Percentiles rank a stretch among this genome's conserved stretches.
phyloP scores from a whole-genome alignment of 2,888 invertebrate genomes.

The Mythimna albipuncta region DNA sequence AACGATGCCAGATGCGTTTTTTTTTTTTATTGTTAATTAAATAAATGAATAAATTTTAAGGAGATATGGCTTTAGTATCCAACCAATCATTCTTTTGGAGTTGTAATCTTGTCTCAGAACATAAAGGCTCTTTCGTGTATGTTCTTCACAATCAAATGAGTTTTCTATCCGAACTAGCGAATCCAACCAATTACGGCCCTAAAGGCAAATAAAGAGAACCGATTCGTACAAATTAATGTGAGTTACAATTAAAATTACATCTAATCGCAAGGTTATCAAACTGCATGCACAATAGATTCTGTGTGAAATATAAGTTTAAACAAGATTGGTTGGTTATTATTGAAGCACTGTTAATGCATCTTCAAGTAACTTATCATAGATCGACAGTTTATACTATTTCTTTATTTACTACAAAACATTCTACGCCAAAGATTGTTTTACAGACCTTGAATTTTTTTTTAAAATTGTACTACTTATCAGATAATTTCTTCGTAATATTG shows the following conservation, averaged over 20 bases:
- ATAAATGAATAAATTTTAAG: not conserved
- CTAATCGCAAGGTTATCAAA: constrained; percentile 30
- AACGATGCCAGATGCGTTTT: constrained; percentile 14
- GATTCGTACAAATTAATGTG: not conserved
- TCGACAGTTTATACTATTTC: too few relatives aligned
- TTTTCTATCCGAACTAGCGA: not conserved
- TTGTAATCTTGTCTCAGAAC: not conserved
- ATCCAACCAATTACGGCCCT: not conserved
- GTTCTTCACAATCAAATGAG: not conserved
- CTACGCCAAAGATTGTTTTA: not conserved
- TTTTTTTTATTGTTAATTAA: constrained; percentile 3
- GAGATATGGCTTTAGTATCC: constrained; percentile 17
- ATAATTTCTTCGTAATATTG: constrained; percentile 8
- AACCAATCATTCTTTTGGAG: not conserved
- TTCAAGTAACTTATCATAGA: not conserved
- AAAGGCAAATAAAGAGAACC: constrained; percentile 2
- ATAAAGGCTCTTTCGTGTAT: not conserved
- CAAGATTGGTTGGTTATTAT: not conserved
- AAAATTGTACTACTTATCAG: not conserved
- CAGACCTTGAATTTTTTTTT: not conserved
- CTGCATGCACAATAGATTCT: constrained; percentile 33
- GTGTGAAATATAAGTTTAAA: not conserved
- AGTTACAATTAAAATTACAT: constrained; percentile 19
- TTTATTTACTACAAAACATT: not conserved
- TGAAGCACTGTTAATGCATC: not conserved